Conservation (phyloP, 2,113 vertebrate species). For the Columba livia region DNA sequence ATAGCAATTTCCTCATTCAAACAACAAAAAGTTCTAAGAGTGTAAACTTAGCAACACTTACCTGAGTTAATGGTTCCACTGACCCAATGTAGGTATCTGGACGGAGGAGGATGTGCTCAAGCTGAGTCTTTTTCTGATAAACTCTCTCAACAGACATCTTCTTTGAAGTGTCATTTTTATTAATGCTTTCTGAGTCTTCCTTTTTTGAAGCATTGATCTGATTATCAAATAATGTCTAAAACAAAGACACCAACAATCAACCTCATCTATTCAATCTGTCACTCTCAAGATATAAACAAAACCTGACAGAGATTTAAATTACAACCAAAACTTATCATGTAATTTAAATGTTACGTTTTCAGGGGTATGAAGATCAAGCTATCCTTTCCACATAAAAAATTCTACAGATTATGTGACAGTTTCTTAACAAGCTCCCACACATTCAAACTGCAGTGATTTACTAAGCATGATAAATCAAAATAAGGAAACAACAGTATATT, state of each 20-base stretch:
- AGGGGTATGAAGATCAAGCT: neutral
- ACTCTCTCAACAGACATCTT: conserved; percentile 97
- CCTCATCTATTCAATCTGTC: neutral
- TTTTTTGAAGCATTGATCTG: conserved; percentile 85
- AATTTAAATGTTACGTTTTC: neutral
- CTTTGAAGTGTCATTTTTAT: conserved; percentile 87
- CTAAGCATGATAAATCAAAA: neutral
- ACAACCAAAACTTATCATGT: neutral
- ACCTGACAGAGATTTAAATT: neutral
- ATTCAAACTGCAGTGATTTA: neutral
- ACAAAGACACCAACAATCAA: neutral
- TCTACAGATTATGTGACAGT: neutral
- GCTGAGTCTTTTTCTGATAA: conserved; percentile 98
- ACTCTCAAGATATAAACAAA: neutral
- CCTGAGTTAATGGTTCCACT: conserved; percentile 94
- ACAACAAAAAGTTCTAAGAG: neutral
- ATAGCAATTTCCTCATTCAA: neutral
- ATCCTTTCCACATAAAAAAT: neutral
- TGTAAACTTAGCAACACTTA: conserved; percentile 52
- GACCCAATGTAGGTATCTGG: conserved; percentile 97
- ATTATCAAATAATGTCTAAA: conserved; percentile 88
- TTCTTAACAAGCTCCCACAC: neutral
- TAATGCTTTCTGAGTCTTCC: conserved; percentile 86
- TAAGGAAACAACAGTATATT: neutral
- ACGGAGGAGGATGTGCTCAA: conserved; percentile 97